phyloP scores from a whole-genome alignment of 2,888 invertebrate genomes.

The Agrotis clavis region DNA sequence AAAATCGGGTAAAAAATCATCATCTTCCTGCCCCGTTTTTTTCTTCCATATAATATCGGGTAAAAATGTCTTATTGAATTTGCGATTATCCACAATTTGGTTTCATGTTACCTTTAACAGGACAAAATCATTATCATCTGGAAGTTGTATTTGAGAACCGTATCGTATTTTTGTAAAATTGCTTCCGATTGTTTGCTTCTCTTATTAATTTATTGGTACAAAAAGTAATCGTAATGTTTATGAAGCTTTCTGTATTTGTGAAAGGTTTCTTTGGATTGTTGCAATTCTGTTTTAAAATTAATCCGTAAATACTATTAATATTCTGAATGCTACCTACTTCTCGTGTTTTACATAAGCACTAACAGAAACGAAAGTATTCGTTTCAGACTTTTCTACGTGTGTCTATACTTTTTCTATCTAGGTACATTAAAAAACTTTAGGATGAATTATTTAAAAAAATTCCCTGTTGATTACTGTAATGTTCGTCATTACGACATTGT shows the following conservation, averaged over 20 bases:
- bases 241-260: background rate
- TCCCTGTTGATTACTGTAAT: no score
- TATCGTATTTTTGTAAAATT: conserved; percentile 7
- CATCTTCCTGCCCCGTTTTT: no score
- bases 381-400: no score
- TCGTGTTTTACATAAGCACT: background rate
- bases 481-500: background rate
- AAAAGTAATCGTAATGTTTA: background rate
- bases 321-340: background rate
- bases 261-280: background rate
- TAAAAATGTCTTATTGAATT: conserved; percentile 31
- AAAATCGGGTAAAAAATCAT: background rate
- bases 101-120: conserved; percentile 27
- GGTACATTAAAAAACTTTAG: background rate
- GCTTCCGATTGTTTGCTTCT: background rate
- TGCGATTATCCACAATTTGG: conserved; percentile 23
- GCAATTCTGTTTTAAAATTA: background rate
- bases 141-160: conserved; percentile 29
- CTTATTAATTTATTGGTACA: background rate
- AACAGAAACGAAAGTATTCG: background rate
- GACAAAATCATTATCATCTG: conserved; percentile 13
- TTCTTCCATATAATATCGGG: no score
- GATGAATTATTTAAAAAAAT: background rate
- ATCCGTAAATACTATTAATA: no score
- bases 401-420: no score